A percentile compares a stretch with the other conserved stretches of the same genome.
phyloP scores from a whole-genome alignment of 2,888 invertebrate species.

The Hydriomena furcata region DNA sequence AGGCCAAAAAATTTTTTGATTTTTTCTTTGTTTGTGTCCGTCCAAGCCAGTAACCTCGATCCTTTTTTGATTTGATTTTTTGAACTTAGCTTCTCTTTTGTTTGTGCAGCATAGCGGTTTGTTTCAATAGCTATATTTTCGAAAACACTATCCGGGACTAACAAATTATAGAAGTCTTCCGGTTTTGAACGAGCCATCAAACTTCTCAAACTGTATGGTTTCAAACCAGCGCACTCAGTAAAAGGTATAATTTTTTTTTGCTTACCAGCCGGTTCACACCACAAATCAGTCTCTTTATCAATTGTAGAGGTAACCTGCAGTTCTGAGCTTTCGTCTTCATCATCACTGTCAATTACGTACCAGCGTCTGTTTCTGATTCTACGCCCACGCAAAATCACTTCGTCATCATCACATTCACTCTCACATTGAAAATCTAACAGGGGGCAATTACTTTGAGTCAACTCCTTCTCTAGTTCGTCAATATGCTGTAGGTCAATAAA shows the following conservation, averaged over 20 bases:
- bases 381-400: conserved; percentile 20
- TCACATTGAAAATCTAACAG: conserved; percentile 8
- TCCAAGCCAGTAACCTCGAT: conserved; percentile 7
- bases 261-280: conserved; percentile 37
- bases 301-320: conserved; percentile 22
- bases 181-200: conserved; percentile 19
- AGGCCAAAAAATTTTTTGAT: conserved; percentile 43
- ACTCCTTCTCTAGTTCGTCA: conserved; percentile 32
- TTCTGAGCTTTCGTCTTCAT: conserved; percentile 17
- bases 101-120: conserved; percentile 29
- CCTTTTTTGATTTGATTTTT: conserved; percentile 22
- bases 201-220: conserved; percentile 33
- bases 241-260: conserved; percentile 38
- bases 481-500: conserved; percentile 30
- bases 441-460: conserved; percentile 31
- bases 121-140: conserved; percentile 15
- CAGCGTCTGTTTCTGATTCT: conserved; percentile 15
- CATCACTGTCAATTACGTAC: conserved; percentile 25
- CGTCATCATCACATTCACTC: conserved; percentile 19
- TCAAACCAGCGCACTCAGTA: conserved; percentile 36
- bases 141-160: conserved; percentile 3
- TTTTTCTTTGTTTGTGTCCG: conserved; percentile 26
- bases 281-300: conserved; percentile 18
- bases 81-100: conserved; percentile 19
- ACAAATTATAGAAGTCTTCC: conserved; percentile 9